Base-by-base conservation (phyloP, 1,140 invertebrate species). In the Plectrocnemia conspersa region DNA sequence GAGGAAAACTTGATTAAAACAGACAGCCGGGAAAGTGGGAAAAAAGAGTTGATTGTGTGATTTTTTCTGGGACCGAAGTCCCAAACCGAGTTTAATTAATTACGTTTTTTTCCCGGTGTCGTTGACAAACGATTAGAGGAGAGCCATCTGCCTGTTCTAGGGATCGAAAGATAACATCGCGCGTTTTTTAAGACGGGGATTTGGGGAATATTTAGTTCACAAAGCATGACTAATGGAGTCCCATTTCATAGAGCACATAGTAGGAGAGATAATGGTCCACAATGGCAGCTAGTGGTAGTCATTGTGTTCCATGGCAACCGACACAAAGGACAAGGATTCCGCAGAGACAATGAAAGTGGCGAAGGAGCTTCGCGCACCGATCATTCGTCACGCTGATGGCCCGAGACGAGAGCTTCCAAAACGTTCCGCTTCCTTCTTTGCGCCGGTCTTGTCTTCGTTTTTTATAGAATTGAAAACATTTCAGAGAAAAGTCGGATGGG, bases 141-240 rank as follows among this genome's bases (percentile, higher is more conserved):
- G n/a, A 22, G 42, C 23, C 42, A 25, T 45, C 22, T 22, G 18
- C 5, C n/a, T n/a, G 15, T n/a, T 25, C 16, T 24, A 45, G 3
- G n/a, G 22, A 45, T 45, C 42, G 42, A 45, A n/a, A 19, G 42
- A 45, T 45, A 24, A 24, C n/a, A 24, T 45, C 42, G 18, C 7
- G n/a, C 3, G 9, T 47, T 47, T 50, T 50, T 48, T 48, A 48
- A 48, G 36, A 48, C 33, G 19, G 21, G 21, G 18, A 38, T 11
- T 24, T n/a, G n/a, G 47, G 33, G 47, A 50, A 50, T 50, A 50
- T 50, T 50, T 50, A 50, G 47, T 32, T 50, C 47, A 50, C 47
- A 50, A 50, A 50, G 47, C 47, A 25, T 50, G 47, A 50, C 47
- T 50, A 50, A 50, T 50, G 47, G 47, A 50, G 25, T 24, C 47